Evolutionary conservation across 2,888 invertebrate genomes (phyloP).

Genomic region (Leptura quadrifasciata): DNA sequence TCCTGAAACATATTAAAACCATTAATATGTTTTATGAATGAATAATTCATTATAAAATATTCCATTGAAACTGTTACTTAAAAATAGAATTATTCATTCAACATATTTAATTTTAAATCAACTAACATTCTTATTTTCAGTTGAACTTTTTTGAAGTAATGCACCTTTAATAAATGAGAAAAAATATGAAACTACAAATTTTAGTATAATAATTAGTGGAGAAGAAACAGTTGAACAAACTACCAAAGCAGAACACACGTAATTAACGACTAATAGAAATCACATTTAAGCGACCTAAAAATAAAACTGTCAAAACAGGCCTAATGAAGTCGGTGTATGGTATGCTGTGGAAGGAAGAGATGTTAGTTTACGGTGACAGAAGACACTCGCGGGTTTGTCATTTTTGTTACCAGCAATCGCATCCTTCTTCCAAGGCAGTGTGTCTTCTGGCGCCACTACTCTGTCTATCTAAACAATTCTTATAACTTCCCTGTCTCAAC

Average conservation of each 20-base stretch:
- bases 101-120: slow-evolving; percentile 16
- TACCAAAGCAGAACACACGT: slow-evolving; percentile 37
- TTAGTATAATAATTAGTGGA: slow-evolving; percentile 34
- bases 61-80: slow-evolving; percentile 5
- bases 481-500: slow-evolving; percentile 56
- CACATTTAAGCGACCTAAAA: slow-evolving; percentile 64
- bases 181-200: slow-evolving; percentile 32
- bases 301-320: slow-evolving; percentile 66
- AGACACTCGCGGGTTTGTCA: slow-evolving; percentile 62
- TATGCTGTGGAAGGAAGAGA: slow-evolving; percentile 56
- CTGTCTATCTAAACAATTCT: slow-evolving; percentile 64
- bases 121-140: slow-evolving; percentile 18
- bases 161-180: slow-evolving; percentile 22
- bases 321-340: slow-evolving; percentile 45
- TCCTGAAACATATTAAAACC: background rate
- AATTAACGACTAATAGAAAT: slow-evolving; percentile 63
- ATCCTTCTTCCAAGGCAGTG: slow-evolving; percentile 32
- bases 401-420: slow-evolving; percentile 44
- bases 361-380: slow-evolving; percentile 61
- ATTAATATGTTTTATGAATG: background rate
- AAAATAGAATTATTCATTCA: background rate
- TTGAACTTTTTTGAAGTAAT: background rate
- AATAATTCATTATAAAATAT: background rate
- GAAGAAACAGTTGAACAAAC: slow-evolving; percentile 36
- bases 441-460: slow-evolving; percentile 63